Percentiles rank a stretch among this genome's conserved stretches.
Evolutionary conservation across 2,888 invertebrate genomes (phyloP).

Genomic region (Nomada lathburiana): DNA sequence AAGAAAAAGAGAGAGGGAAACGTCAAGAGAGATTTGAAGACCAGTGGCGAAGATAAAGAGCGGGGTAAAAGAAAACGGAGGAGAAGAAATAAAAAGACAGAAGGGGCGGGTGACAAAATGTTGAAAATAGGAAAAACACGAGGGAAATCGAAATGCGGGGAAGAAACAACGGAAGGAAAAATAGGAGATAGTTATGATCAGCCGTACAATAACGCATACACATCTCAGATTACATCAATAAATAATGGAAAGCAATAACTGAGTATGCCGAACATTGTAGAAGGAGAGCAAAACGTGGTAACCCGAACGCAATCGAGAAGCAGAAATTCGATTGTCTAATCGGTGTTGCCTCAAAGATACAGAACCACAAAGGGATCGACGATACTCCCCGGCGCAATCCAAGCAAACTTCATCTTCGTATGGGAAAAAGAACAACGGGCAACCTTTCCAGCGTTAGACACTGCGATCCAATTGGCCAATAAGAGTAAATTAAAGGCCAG

Average conservation of each 20-base stretch:
- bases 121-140: not conserved
- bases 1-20: conserved; percentile 21
- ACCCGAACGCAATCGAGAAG: no score
- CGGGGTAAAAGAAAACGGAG: not conserved
- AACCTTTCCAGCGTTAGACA: conserved; percentile 51
- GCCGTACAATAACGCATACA: conserved; percentile 8
- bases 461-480: conserved; percentile 61
- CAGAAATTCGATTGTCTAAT: no score
- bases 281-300: no score
- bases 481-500: conserved; percentile 69
- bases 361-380: conserved; percentile 17
- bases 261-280: no score
- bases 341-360: not conserved
- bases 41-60: no score
- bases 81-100: conserved; percentile 23
- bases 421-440: conserved; percentile 40
- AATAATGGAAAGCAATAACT: not conserved
- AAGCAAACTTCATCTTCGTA: conserved; percentile 63
- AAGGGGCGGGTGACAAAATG: not conserved
- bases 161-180: conserved; percentile 2
- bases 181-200: not conserved
- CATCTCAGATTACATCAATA: no score
- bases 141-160: conserved; percentile 27
- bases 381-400: conserved; percentile 49
- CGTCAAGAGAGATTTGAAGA: no score